Conservation (phyloP, 2,888 invertebrate genomes). For the Caenorhabditis drosophilae region DNA sequence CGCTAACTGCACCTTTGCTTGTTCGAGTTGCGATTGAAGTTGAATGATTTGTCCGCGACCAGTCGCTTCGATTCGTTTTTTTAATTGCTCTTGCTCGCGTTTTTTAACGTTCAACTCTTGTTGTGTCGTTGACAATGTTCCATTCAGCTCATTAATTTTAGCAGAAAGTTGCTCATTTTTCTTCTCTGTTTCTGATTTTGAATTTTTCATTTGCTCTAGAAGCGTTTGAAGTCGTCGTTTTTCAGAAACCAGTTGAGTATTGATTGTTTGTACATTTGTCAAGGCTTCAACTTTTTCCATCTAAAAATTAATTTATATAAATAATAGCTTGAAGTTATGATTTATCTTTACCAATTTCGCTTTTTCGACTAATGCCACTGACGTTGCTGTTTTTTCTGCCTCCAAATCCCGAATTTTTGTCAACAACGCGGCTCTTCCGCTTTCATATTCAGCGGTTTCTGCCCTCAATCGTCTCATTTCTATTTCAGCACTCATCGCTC, state of each 20-base stretch:
- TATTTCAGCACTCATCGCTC: slow-evolving; percentile 50
- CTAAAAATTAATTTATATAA: slow-evolving; percentile 4
- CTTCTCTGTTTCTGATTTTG: slow-evolving; percentile 15
- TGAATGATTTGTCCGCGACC: slow-evolving; percentile 2
- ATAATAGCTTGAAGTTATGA: neutral
- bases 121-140: slow-evolving; percentile 14
- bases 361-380: slow-evolving; percentile 26
- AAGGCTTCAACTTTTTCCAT: slow-evolving; percentile 31
- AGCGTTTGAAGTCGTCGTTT: slow-evolving; percentile 19
- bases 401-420: slow-evolving; percentile 32
- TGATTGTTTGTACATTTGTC: slow-evolving; percentile 24
- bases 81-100: slow-evolving; percentile 26
- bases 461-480: slow-evolving; percentile 42
- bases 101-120: slow-evolving; percentile 19
- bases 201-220: slow-evolving; percentile 16
- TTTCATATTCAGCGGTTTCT: slow-evolving; percentile 36
- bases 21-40: slow-evolving; percentile 20
- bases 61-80: slow-evolving; percentile 16
- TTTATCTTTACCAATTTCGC: slow-evolving; percentile 24
- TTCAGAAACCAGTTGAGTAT: slow-evolving; percentile 21
- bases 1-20: slow-evolving; percentile 9
- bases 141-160: slow-evolving; percentile 16
- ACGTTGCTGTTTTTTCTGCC: slow-evolving; percentile 21
- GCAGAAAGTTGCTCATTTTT: slow-evolving; percentile 2
- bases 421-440: slow-evolving; percentile 24